Conservation (phyloP, 2,113 vertebrate genomes). For the Rhynchopsitta pachyrhyncha region DNA sequence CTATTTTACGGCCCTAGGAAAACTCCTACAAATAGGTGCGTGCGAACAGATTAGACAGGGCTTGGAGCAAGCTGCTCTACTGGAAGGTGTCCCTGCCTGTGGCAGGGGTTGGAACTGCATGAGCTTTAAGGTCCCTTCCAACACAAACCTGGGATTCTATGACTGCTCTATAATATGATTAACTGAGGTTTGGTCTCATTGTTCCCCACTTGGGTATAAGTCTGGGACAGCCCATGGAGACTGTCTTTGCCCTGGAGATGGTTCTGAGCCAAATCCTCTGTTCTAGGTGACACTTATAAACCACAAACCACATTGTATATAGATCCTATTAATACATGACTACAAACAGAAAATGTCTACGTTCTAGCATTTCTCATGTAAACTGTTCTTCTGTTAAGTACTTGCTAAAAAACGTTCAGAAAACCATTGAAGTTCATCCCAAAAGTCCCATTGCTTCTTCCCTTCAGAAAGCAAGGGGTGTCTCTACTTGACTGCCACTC, state of each 20-base stretch:
- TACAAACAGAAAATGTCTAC: not conserved
- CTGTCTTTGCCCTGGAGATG: not conserved
- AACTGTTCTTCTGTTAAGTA: not conserved
- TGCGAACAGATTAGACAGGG: not conserved
- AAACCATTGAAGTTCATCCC: not conserved
- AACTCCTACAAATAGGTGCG: not conserved
- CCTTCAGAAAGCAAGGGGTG: not conserved
- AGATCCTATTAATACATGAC: not conserved
- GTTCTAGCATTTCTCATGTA: not conserved
- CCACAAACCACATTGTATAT: accelerated
- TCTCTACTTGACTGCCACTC: not conserved
- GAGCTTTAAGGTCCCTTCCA: not conserved
- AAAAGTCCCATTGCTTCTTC: not conserved
- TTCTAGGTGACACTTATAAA: not conserved
- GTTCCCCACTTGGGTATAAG: not conserved
- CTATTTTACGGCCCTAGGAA: accelerated
- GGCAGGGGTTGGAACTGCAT: not conserved
- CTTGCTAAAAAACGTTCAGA: not conserved
- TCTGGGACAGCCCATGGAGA: no score
- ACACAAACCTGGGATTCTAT: not conserved
- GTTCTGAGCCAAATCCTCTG: not conserved
- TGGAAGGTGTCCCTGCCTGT: not conserved
- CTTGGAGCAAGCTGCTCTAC: not conserved
- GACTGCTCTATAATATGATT: not conserved
- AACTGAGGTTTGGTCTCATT: not conserved